phyloP scores from a whole-genome alignment of 2,797 vertebrate genomes.

The Astyanax mexicanus region DNA sequence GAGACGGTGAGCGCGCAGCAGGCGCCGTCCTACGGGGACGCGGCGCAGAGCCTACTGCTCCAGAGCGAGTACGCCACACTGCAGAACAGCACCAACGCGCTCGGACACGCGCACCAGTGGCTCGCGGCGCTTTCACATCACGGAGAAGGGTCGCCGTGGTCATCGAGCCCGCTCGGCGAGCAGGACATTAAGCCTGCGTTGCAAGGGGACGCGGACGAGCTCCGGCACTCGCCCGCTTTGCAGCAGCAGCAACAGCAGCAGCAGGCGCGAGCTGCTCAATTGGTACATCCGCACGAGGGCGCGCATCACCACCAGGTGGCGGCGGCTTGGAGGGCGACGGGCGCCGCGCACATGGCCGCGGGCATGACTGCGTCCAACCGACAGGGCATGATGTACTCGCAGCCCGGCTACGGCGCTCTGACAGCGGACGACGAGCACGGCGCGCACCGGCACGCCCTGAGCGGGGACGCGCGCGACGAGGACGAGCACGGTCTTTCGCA shows the following conservation, averaged over 20 bases:
- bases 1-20: conserved; percentile 95
- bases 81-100: conserved; percentile 91
- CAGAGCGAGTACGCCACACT: conserved; percentile 90
- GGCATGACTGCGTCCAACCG: conserved; percentile 92
- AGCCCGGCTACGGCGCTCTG: conserved; percentile 88
- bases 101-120: conserved; percentile 98
- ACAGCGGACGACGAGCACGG: conserved; percentile 79
- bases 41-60: conserved; percentile 92
- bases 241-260: conserved; percentile 61
- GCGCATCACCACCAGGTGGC: conserved; percentile 83
- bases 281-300: conserved; percentile 81
- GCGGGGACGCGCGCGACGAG: conserved; percentile 80
- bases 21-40: conserved; percentile 91
- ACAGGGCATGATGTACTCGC: conserved; percentile 87
- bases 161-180: conserved; percentile 89
- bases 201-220: conserved; percentile 88
- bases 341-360: conserved; percentile 89
- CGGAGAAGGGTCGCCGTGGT: conserved; percentile 90
- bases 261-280: conserved; percentile 85
- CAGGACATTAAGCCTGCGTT: conserved; percentile 94
- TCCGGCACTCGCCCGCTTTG: conserved; percentile 83
- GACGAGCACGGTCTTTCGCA: conserved; percentile 82
- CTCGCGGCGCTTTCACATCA: conserved; percentile 91
- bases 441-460: conserved; percentile 84
- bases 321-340: conserved; percentile 86